phyloP scores from a whole-genome alignment of 1,140 invertebrate genomes.

The Chironomus striatipennis region DNA sequence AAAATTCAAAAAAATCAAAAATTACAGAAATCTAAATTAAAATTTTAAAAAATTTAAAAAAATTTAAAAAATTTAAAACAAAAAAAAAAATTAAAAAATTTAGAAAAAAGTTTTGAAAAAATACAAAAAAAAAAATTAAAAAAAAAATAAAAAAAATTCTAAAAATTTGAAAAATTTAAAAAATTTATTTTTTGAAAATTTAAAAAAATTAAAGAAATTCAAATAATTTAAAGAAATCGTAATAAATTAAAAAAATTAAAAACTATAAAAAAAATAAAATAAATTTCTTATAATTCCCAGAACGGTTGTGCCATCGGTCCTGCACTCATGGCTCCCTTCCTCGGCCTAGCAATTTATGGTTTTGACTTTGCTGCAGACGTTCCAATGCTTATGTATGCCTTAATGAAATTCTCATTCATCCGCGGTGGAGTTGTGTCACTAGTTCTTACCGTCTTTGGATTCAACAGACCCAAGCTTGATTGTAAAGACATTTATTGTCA shows the following conservation, averaged over 20 bases:
- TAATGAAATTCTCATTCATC: slow-evolving; percentile 55
- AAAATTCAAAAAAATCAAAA: not conserved
- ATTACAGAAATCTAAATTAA: not conserved
- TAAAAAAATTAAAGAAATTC: not conserved
- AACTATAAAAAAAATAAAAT: slow-evolving; percentile 23
- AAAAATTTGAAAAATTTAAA: slow-evolving; percentile 16
- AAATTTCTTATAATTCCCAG: slow-evolving; percentile 39
- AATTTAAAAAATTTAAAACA: slow-evolving; percentile 9
- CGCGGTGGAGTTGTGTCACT: slow-evolving; percentile 51
- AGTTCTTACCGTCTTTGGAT: slow-evolving; percentile 51
- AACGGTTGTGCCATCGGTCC: slow-evolving; percentile 56
- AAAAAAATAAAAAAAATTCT: not conserved
- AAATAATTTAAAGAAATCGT: slow-evolving; percentile 23
- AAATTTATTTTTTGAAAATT: not conserved
- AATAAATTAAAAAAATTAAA: slow-evolving; percentile 17
- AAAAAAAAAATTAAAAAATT: not conserved
- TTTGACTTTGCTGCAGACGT: slow-evolving; percentile 56
- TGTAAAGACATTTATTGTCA: slow-evolving; percentile 52
- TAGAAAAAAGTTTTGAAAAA: slow-evolving; percentile 18
- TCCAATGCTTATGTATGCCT: slow-evolving; percentile 45
- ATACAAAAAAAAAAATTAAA: not conserved
- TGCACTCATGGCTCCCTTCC: slow-evolving; percentile 49
- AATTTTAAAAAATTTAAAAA: not conserved
- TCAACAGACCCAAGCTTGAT: slow-evolving; percentile 45
- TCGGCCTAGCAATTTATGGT: slow-evolving; percentile 54